Evolutionary conservation across 2,888 invertebrate genomes (phyloP).

Genomic region (Melipona bicolor): DNA sequence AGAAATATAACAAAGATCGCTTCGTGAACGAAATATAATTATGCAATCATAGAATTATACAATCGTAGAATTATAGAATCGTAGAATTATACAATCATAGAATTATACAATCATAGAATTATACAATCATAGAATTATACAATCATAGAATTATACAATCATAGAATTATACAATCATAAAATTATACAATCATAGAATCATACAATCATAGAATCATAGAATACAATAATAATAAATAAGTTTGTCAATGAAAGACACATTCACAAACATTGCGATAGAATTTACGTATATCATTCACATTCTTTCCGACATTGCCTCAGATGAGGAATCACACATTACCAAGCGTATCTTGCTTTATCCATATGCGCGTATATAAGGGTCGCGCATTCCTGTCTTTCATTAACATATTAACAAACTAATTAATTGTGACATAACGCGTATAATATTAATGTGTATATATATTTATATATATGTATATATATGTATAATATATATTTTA

Average conservation of each 20-base stretch:
- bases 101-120: no score
- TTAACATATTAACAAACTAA: conserved; percentile 52
- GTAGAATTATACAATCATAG: no score
- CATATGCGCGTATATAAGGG: not conserved
- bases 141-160: no score
- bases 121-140: no score
- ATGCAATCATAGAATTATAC: no score
- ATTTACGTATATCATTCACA: not conserved
- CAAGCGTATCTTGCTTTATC: not conserved
- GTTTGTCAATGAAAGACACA: conserved; percentile 48
- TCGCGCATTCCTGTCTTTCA: conserved; percentile 30
- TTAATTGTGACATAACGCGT: conserved; percentile 49
- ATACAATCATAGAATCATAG: conserved; percentile 46
- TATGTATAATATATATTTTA: no score
- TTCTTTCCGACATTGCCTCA: not conserved
- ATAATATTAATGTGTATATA: conserved; percentile 49
- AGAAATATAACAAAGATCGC: conserved; percentile 37
- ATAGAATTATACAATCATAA: no score
- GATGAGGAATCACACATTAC: conserved; percentile 23
- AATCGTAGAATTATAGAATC: no score
- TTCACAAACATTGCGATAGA: conserved; percentile 12
- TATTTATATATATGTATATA: no score
- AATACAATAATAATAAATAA: conserved; percentile 41
- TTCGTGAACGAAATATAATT: conserved; percentile 30
- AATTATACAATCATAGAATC: conserved; percentile 17